A percentile compares a stretch with the other conserved stretches of the same genome.
These are phyloP conservation scores for Parelbella ahira DNA, from an alignment of 2,888 invertebrate genomes.

Conservation along the genomic window DNA sequence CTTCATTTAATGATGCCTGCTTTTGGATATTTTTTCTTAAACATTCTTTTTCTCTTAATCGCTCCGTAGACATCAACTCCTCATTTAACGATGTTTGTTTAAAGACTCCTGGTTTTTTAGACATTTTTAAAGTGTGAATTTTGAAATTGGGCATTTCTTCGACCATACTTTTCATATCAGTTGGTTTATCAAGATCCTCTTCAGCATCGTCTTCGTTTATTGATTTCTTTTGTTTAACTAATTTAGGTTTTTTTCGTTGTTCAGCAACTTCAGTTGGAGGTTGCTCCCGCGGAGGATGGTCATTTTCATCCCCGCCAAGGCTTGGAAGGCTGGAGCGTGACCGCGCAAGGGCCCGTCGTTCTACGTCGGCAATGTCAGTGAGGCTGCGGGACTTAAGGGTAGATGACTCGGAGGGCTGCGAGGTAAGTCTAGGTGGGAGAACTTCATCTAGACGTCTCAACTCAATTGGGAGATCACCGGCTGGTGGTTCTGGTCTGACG, in stretches of 20 bases:
- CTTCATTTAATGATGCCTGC: slow-evolving; percentile 93
- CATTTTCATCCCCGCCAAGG: slow-evolving; percentile 70
- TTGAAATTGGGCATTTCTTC: slow-evolving; percentile 84
- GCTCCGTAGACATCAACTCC: slow-evolving; percentile 92
- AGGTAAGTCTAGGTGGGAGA: slow-evolving; percentile 67
- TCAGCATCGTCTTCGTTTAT: slow-evolving; percentile 87
- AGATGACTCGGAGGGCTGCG: slow-evolving; percentile 78
- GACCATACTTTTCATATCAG: slow-evolving; percentile 85
- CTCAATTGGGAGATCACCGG: slow-evolving; percentile 93
- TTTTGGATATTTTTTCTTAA: slow-evolving; percentile 92
- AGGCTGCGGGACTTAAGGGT: slow-evolving; percentile 91
- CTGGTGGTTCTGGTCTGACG: slow-evolving; percentile 87
- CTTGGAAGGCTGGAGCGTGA: slow-evolving; percentile 89
- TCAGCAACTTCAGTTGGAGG: slow-evolving; percentile 53
- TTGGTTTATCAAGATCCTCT: slow-evolving; percentile 83
- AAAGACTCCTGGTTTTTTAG: slow-evolving; percentile 82
- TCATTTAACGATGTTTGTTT: slow-evolving; percentile 95
- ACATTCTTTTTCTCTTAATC: slow-evolving; percentile 90
- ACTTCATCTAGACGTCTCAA: slow-evolving; percentile 86
- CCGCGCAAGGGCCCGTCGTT: slow-evolving; percentile 85
- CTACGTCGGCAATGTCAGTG: slow-evolving; percentile 89
- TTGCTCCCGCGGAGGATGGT: slow-evolving; percentile 45
- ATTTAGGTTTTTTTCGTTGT: slow-evolving; percentile 85
- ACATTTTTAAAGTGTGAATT: slow-evolving; percentile 67
- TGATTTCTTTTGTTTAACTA: slow-evolving; percentile 93